These are phyloP conservation scores for Brienomyrus longianalis DNA, from an alignment of 2,113 vertebrate genomes.

Conservation along the genomic window DNA sequence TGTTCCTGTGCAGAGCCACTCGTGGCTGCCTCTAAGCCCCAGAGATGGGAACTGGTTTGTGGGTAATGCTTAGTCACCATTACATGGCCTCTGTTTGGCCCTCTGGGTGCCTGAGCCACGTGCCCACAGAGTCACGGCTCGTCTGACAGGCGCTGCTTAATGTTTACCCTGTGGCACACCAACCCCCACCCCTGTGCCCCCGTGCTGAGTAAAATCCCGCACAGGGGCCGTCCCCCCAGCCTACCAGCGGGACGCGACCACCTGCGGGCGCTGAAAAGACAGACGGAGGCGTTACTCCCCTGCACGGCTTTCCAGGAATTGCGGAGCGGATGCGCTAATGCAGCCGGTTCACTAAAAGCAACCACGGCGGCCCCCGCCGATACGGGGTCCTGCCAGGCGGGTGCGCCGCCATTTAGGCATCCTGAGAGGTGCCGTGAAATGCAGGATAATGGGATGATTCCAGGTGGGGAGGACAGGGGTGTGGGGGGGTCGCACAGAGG, in stretches of 20 bases:
- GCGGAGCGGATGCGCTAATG: constrained; percentile 56
- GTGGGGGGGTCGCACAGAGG: constrained; percentile 50
- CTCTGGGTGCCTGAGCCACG: constrained; percentile 49
- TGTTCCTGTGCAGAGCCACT: constrained; percentile 39
- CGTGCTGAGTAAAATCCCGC: constrained; percentile 76
- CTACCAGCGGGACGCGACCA: constrained; percentile 62
- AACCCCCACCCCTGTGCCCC: constrained; percentile 53
- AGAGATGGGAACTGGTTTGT: constrained; percentile 41
- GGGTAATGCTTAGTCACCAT: constrained; percentile 58
- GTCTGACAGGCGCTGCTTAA: constrained; percentile 66
- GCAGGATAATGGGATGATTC: constrained; percentile 59
- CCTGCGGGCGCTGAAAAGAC: constrained; percentile 64
- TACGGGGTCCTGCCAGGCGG: constrained; percentile 25
- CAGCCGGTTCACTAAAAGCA: constrained; percentile 19
- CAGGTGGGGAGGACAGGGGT: constrained; percentile 39
- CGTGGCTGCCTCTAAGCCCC: constrained; percentile 52
- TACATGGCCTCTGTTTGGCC: constrained; percentile 49
- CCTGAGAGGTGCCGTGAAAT: constrained; percentile 57
- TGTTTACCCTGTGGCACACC: constrained; percentile 66
- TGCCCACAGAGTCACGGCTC: constrained; percentile 35
- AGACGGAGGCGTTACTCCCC: constrained; percentile 61
- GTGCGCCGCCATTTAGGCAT: constrained; percentile 42
- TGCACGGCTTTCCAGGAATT: constrained; percentile 51
- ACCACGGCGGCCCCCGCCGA: constrained; percentile 52
- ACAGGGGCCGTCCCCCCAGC: constrained; percentile 66